phyloP scores from a whole-genome alignment of 1,140 invertebrate genomes.

The Zaprionus davidi region DNA sequence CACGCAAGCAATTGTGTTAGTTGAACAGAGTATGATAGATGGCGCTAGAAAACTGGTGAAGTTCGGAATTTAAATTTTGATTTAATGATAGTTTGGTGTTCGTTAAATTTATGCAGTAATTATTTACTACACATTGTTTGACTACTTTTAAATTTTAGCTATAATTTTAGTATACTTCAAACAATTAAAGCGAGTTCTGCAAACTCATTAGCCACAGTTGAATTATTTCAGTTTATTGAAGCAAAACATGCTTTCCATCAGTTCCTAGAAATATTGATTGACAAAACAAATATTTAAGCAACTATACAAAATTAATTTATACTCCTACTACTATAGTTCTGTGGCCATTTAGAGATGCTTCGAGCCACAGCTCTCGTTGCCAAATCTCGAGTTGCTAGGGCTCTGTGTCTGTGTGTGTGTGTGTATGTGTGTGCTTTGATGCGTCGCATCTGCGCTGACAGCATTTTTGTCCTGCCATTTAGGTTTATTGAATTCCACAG shows the following conservation, averaged over 20 bases:
- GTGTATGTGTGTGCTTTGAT: neutral
- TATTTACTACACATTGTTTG: too few species aligned
- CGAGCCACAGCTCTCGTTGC: neutral
- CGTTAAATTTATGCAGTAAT: too few species aligned
- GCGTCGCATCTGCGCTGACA: conserved; percentile 14
- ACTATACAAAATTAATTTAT: neutral
- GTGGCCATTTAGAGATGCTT: neutral
- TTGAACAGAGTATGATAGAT: too few species aligned
- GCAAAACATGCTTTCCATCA: neutral
- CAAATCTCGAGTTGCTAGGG: too few species aligned
- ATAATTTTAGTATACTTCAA: too few species aligned
- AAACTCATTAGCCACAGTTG: neutral
- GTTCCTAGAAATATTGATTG: neutral
- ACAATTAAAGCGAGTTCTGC: too few species aligned
- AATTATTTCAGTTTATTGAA: neutral
- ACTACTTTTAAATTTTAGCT: too few species aligned
- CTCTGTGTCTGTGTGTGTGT: neutral
- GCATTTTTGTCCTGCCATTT: conserved; percentile 18
- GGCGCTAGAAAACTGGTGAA: too few species aligned
- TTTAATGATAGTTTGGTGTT: too few species aligned
- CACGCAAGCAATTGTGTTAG: too few species aligned
- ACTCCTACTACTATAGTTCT: neutral
- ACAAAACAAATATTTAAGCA: neutral
- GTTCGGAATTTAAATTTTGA: too few species aligned
- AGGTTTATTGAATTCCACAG: conserved; percentile 22